Evolutionary conservation across 2,888 invertebrate species (phyloP), one percentile per base, ranked within the genome.

Genomic region (Eubasilissa splendida): DNA sequence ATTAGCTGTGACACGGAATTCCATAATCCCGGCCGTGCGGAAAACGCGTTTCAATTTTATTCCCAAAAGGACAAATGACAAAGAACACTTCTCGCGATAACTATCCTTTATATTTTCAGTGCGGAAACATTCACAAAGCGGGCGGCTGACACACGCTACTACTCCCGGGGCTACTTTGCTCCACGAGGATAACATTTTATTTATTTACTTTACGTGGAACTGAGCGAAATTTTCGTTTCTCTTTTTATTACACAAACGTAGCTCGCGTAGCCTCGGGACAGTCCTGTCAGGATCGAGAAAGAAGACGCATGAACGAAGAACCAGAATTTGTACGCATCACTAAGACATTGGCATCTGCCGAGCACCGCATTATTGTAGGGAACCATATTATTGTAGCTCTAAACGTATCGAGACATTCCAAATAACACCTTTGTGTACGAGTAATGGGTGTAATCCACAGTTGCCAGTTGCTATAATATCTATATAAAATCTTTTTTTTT

Each of bases 121-220:
- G 58, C 70, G 54, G 58, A 70, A 70, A 31, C 59, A 59, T 70
- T 58, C 77, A 68, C 77, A 70, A 70, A 70, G 77, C 70, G 59
- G 68, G 68, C 59, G 70, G 53, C 54, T 53, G 31, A 71, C 54
- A 31, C 50, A 70, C 53, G 70, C n/a, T 71, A 54, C 31, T 10
- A 10, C 22, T 71, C 71, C 71, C 71, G 71, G 54, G 71, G 71
- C 71, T 14, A 71, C 71, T 54, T 42, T n/a, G 66, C 50, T 68
- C 10, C 68, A 5, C 10, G 63, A 63, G 68, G 14, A 14, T 68
- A 50, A 58, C 11, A 58, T 58, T 58, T 58, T 58, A 68, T 68
- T 63, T 68, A 50, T 68, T 68, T 42, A 50, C 50, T 68, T 68
- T 68, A 68, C 68, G 68, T 68, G 68, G 42, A 11, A 50, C 50